phyloP scores from a whole-genome alignment of 2,888 invertebrate species.

The Troglohyphantes excavatus region DNA sequence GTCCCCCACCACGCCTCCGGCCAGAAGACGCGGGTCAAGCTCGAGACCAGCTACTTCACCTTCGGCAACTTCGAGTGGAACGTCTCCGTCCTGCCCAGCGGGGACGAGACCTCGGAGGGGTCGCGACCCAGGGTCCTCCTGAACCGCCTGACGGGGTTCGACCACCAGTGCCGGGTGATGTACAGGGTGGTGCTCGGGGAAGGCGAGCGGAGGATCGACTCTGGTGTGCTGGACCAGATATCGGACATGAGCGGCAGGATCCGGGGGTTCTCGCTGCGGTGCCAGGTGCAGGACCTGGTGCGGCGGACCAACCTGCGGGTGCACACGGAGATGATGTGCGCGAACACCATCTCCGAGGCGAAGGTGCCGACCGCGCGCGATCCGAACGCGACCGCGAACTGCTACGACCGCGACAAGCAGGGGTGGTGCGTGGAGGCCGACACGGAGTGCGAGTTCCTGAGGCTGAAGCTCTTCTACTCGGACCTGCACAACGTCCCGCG shows the following conservation, averaged over 20 bases:
- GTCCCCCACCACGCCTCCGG: constrained; percentile 50
- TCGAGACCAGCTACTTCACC: constrained; percentile 88
- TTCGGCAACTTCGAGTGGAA: constrained; percentile 93
- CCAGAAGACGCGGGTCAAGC: constrained; percentile 80
- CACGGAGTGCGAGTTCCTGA: constrained; percentile 89
- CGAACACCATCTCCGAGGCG: constrained; percentile 87
- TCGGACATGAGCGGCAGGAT: constrained; percentile 88
- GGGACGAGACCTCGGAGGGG: constrained; percentile 35
- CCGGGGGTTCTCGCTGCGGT: constrained; percentile 86
- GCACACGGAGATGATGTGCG: constrained; percentile 89
- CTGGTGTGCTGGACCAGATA: constrained; percentile 88
- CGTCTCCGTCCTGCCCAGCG: constrained; percentile 82
- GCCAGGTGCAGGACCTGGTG: constrained; percentile 71
- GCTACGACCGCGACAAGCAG: constrained; percentile 90
- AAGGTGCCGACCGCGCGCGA: constrained; percentile 82
- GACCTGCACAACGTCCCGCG: constrained; percentile 90
- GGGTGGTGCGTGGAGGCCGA: constrained; percentile 91
- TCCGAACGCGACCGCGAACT: constrained; percentile 83
- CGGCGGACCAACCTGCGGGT: constrained; percentile 84
- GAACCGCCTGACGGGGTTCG: constrained; percentile 90
- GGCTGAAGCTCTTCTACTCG: constrained; percentile 86
- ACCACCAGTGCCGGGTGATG: constrained; percentile 89
- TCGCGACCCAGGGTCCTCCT: constrained; percentile 83
- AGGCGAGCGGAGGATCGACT: constrained; percentile 87
- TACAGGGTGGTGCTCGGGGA: constrained; percentile 87